A percentile compares a stretch with the other conserved stretches of the same genome.
These are phyloP conservation scores for Trissolcus basalis DNA, from an alignment of 1,140 invertebrate species.

Conservation along the genomic window DNA sequence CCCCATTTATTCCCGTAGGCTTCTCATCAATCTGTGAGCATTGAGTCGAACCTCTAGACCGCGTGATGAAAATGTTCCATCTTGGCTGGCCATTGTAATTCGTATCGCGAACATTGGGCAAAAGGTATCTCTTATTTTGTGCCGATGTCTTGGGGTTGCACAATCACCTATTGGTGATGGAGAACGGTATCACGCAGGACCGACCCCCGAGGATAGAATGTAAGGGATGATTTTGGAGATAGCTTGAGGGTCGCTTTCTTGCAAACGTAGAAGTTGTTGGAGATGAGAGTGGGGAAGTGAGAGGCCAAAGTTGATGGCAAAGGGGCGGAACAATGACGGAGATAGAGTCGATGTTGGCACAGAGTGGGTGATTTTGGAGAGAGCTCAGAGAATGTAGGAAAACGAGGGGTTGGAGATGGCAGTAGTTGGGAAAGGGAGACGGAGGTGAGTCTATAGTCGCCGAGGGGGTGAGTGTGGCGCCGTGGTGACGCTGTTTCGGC, in stretches of 20 bases:
- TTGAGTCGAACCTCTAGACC: slow-evolving; percentile 10
- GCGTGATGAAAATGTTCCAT: slow-evolving; percentile 25
- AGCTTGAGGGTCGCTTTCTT: slow-evolving; percentile 72
- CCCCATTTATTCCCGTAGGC: slow-evolving; percentile 38
- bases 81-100: slow-evolving; percentile 55
- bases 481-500: slow-evolving; percentile 72
- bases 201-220: slow-evolving; percentile 72
- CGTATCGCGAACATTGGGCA: slow-evolving; percentile 60
- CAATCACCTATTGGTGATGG: slow-evolving; percentile 52
- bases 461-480: slow-evolving; percentile 75
- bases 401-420: slow-evolving; percentile 63
- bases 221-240: slow-evolving; percentile 77
- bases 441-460: slow-evolving; percentile 75
- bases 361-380: slow-evolving; percentile 49
- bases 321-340: slow-evolving; percentile 49
- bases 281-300: slow-evolving; percentile 52
- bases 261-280: slow-evolving; percentile 65
- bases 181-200: slow-evolving; percentile 53
- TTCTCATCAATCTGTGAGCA: slow-evolving; percentile 31
- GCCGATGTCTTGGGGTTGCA: slow-evolving; percentile 60
- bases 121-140: slow-evolving; percentile 72
- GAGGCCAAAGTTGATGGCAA: slow-evolving; percentile 31
- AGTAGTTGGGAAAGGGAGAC: slow-evolving; percentile 57
- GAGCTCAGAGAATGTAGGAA: slow-evolving; percentile 56
- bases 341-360: slow-evolving; percentile 23